Evolutionary conservation across 2,797 vertebrate genomes (phyloP).

Genomic region (Alca torda): DNA sequence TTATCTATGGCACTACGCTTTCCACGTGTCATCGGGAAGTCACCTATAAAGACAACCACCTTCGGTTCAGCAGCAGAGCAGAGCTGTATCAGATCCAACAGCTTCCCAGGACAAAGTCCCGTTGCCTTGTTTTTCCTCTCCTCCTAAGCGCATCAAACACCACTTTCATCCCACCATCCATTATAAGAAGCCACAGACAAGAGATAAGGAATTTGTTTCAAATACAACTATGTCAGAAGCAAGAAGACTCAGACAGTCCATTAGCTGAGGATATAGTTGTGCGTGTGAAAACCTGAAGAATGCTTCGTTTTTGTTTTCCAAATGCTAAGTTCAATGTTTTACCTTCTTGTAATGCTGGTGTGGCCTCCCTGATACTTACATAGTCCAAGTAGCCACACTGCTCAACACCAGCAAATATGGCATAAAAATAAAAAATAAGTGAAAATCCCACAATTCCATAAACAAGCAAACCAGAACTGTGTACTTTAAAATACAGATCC

Average conservation of each 20-base stretch:
- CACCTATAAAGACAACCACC: not conserved
- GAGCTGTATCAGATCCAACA: not conserved
- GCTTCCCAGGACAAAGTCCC: not conserved
- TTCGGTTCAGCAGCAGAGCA: not conserved
- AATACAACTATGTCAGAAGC: not conserved
- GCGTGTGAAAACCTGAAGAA: not conserved
- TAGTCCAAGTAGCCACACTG: not conserved
- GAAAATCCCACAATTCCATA: not conserved
- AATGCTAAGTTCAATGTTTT: not conserved
- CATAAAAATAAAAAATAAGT: not conserved
- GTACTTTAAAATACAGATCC: not conserved
- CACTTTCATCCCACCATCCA: not conserved
- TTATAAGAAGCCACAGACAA: not conserved
- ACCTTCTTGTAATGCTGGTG: accelerated
- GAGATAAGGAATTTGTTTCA: not conserved
- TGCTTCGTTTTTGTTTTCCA: not conserved
- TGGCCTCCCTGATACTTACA: not conserved
- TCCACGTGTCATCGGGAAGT: not conserved
- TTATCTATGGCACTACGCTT: not conserved
- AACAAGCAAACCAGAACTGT: not conserved
- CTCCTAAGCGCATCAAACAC: not conserved
- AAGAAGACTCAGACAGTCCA: not conserved
- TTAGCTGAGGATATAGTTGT: not conserved
- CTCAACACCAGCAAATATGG: not conserved
- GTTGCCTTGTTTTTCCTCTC: not conserved